These are phyloP conservation scores for Catharus ustulatus DNA, from an alignment of 2,797 vertebrate species.

Conservation along the genomic window DNA sequence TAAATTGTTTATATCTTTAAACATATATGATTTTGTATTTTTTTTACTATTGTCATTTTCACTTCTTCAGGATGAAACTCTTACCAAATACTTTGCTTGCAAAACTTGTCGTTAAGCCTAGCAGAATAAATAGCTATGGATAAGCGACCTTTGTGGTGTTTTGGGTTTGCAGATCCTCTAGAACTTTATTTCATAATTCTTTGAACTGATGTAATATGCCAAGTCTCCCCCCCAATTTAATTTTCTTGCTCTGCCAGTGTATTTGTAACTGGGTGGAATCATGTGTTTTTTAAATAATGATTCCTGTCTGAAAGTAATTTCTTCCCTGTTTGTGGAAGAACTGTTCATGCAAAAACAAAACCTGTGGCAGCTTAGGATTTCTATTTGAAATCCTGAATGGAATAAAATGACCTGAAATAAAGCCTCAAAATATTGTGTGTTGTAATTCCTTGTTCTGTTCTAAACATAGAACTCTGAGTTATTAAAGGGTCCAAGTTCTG, in stretches of 20 bases:
- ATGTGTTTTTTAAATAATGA: constrained; percentile 48
- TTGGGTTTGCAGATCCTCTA: constrained; percentile 11
- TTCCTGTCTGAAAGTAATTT: constrained; percentile 59
- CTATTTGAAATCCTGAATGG: constrained; percentile 50
- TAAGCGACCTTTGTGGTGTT: neutral
- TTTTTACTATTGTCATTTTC: neutral
- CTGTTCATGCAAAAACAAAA: constrained; percentile 41
- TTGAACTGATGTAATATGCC: constrained; percentile 5
- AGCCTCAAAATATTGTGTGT: constrained; percentile 35
- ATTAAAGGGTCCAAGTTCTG: constrained; percentile 15
- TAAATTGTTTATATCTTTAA: neutral
- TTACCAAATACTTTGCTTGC: neutral
- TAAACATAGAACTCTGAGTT: constrained; percentile 43
- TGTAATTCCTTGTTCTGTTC: constrained; percentile 42
- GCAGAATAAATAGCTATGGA: constrained; percentile 6
- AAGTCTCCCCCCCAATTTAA: neutral
- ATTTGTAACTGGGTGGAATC: constrained; percentile 30
- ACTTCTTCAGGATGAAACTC: neutral
- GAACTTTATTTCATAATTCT: constrained; percentile 35
- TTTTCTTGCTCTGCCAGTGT: constrained; percentile 12
- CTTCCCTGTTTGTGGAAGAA: constrained; percentile 45
- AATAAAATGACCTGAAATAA: constrained; percentile 53
- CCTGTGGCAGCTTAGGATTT: constrained; percentile 28
- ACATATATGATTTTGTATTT: neutral
- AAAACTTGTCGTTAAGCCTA: neutral